Conservation (phyloP, 2,888 invertebrate genomes). For the Monoplex corrugatus region DNA sequence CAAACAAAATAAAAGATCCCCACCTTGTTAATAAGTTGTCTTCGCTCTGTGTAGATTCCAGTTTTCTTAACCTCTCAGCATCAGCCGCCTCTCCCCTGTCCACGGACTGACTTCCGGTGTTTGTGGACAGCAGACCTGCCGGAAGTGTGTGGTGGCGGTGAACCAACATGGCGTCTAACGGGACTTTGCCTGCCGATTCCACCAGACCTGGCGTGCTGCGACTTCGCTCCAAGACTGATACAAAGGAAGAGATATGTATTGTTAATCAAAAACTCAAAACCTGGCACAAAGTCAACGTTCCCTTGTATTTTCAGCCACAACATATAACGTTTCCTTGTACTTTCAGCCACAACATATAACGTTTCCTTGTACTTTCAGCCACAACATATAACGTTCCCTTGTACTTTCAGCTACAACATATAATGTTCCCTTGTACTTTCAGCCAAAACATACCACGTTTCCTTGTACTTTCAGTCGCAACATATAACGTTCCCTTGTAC, state of each 20-base stretch:
- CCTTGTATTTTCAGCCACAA: too few species aligned
- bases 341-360: too few species aligned
- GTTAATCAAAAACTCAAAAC: too few species aligned
- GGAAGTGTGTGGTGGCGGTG: constrained; percentile 74
- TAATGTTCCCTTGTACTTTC: too few species aligned
- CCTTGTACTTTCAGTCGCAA: too few species aligned
- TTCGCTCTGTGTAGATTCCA: constrained; percentile 61
- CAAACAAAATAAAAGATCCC: neutral
- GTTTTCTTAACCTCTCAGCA: constrained; percentile 35
- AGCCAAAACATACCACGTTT: too few species aligned
- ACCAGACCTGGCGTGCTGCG: constrained; percentile 97
- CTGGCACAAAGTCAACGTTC: too few species aligned
- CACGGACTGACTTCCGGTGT: constrained; percentile 44
- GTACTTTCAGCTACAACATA: too few species aligned
- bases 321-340: too few species aligned
- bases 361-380: too few species aligned
- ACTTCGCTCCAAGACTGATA: constrained; percentile 82
- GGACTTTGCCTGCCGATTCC: constrained; percentile 94
- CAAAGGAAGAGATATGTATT: neutral
- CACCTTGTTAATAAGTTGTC: constrained; percentile 56
- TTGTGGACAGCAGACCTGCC: constrained; percentile 60
- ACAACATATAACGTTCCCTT: too few species aligned
- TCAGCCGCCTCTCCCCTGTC: constrained; percentile 47
- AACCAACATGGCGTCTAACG: constrained; percentile 81
- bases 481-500: too few species aligned